Percentiles rank a stretch among this genome's conserved stretches.
These are phyloP conservation scores for Emmelina monodactyla DNA, from an alignment of 2,888 invertebrate genomes.

Conservation along the genomic window DNA sequence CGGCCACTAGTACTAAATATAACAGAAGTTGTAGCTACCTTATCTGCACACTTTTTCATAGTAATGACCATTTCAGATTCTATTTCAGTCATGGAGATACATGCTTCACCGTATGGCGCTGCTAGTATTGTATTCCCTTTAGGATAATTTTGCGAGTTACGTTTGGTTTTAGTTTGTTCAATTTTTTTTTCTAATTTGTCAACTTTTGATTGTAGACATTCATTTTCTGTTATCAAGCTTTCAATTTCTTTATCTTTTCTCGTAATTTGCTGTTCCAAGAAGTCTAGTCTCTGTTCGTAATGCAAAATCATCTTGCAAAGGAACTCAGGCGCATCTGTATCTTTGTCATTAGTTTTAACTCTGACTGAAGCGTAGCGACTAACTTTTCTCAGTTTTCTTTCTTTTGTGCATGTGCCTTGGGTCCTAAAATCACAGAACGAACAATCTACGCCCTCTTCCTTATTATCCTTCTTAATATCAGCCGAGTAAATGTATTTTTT, in stretches of 20 bases:
- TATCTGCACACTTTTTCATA: slow-evolving; percentile 42
- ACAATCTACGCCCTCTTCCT: not conserved
- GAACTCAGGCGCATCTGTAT: slow-evolving; percentile 19
- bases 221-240: slow-evolving; percentile 33
- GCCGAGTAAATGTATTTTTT: slow-evolving; percentile 19
- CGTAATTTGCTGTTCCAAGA: slow-evolving; percentile 26
- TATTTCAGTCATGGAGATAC: slow-evolving; percentile 20
- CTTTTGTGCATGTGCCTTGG: no score
- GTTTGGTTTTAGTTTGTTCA: slow-evolving; percentile 21
- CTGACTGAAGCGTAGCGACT: slow-evolving; percentile 24
- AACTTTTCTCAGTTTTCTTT: slow-evolving; percentile 16
- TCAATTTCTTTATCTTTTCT: slow-evolving; percentile 33
- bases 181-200: slow-evolving; percentile 36
- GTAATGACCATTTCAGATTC: slow-evolving; percentile 56
- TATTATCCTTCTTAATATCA: not conserved
- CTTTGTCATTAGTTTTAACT: slow-evolving; percentile 23
- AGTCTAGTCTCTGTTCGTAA: slow-evolving; percentile 18
- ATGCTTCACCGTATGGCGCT: slow-evolving; percentile 25
- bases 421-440: no score
- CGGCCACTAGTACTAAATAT: not conserved
- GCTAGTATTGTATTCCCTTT: not conserved
- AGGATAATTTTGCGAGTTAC: slow-evolving; percentile 10
- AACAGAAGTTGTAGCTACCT: slow-evolving; percentile 24
- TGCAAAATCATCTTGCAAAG: not conserved
- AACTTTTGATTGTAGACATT: no score